Base-by-base conservation (phyloP, 2,113 vertebrate genomes). In the Canis aureus region DNA sequence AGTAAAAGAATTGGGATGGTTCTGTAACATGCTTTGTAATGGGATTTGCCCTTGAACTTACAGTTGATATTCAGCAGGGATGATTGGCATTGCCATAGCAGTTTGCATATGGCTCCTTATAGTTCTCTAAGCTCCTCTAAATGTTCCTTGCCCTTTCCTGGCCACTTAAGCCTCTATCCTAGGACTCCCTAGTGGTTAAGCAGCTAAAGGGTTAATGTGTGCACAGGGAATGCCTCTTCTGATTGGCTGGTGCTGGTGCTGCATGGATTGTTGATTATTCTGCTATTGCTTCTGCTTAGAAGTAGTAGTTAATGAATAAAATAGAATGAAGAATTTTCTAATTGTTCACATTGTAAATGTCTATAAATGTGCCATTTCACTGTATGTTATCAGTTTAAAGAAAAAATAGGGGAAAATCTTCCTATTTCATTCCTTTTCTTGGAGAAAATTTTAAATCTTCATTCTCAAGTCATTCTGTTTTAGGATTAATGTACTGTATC, bases 381-480 rank as follows among this genome's bases (percentile, higher is more conserved):
- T 11, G n/a, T 17, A 90, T 43, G 17, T 76, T 69, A 81, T 67
- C 64, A 69, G 10, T 89, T 86, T 83, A 64, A 93, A 74, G 89
- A 85, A 89, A 88, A 92, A 64, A 51, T 12, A 32, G 25, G 43
- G 92, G 12, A 91, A 81, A 87, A 10, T 60, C 8, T 76, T 69
- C 25, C 16, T 93, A 90, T 55, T 94, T 82, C 29, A 32, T 73
- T 95, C 20, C 20, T 92, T 86, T 94, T 80, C 59, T 76, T 89
- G 43, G 22, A 35, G 62, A 74, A 27, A n/a, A 94, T 27, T 94
- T 87, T 51, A 62, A 95, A 94, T 85, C 6, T 60, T 86, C 27
- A 32, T 95, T 96, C 96, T 78, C 35, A 74, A 89, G 60, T 17
- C 3, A 17, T 69, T 74, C 4, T 43, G 83, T 78, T 20, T 80